Percentiles rank a stretch among this genome's conserved stretches.
Conservation (phyloP, 2,888 invertebrate genomes). For the Cactoblastis cactorum region DNA sequence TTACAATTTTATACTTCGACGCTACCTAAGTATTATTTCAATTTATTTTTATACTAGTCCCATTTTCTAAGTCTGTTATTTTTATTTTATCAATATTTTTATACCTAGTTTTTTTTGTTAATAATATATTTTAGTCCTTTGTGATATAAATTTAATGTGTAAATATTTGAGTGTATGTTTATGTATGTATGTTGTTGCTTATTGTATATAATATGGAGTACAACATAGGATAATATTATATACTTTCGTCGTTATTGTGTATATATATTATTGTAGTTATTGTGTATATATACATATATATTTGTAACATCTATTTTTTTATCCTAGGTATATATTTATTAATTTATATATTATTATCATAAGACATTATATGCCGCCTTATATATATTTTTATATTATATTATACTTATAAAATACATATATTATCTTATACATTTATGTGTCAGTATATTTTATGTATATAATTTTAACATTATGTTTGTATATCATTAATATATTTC, state of each 20-base stretch:
- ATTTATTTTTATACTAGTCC: conserved; percentile 54
- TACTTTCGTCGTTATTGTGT: conserved; percentile 21
- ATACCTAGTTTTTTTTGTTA: conserved; percentile 28
- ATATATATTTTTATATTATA: conserved; percentile 12
- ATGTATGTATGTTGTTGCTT: conserved; percentile 18
- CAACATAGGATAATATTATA: conserved; percentile 16
- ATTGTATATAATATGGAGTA: conserved; percentile 11
- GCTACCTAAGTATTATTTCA: no score
- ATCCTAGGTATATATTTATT: conserved; percentile 16
- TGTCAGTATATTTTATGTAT: conserved; percentile 16
- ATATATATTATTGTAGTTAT: no score
- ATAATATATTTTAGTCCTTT: conserved; percentile 20
- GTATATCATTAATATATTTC: conserved; percentile 15
- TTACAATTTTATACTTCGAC: no score
- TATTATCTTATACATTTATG: neutral
- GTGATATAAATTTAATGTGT: conserved; percentile 21
- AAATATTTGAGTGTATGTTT: conserved; percentile 24
- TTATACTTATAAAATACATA: neutral
- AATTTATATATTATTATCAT: conserved; percentile 17
- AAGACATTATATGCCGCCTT: conserved; percentile 8
- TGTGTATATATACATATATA: no score
- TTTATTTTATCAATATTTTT: conserved; percentile 26
- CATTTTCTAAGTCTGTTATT: conserved; percentile 52
- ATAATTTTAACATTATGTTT: neutral
- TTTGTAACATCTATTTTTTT: conserved; percentile 17